Conservation (phyloP, 2,113 vertebrate genomes). For the Leptodactylus fuscus region DNA sequence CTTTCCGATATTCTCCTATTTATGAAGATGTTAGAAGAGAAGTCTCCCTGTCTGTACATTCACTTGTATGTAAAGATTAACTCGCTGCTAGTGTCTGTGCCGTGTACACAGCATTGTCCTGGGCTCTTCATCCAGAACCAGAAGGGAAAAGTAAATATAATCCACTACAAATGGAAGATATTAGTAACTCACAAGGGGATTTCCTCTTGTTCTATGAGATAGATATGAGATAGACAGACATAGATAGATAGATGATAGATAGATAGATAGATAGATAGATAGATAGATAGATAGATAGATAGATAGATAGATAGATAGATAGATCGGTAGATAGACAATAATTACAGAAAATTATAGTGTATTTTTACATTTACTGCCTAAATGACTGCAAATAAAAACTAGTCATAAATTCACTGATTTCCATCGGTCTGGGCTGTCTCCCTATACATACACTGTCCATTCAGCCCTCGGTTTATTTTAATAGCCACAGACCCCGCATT, state of each 20-base stretch:
- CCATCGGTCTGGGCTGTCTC: too few relatives aligned
- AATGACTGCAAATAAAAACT: too few relatives aligned
- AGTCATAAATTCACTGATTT: too few relatives aligned
- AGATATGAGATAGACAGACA: background rate
- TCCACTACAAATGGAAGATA: background rate
- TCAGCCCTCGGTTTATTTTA: too few relatives aligned
- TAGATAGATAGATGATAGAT: constrained; percentile 1
- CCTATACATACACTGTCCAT: too few relatives aligned
- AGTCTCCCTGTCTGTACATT: too few relatives aligned
- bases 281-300: constrained; percentile 13
- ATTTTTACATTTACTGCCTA: too few relatives aligned
- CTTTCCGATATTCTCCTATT: too few relatives aligned
- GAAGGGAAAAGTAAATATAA: background rate
- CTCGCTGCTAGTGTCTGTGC: background rate
- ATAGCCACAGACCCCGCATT: too few relatives aligned
- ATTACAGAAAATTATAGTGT: too few relatives aligned
- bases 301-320: background rate
- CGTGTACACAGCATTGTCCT: background rate
- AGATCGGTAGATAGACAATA: constrained; percentile 12
- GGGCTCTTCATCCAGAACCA: background rate
- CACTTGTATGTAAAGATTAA: background rate
- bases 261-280: constrained; percentile 2
- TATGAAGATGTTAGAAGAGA: too few relatives aligned
- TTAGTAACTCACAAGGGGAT: background rate
- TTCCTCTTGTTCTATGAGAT: background rate